phyloP scores from a whole-genome alignment of 2,888 invertebrate species.

The Nomada ruficornis region DNA sequence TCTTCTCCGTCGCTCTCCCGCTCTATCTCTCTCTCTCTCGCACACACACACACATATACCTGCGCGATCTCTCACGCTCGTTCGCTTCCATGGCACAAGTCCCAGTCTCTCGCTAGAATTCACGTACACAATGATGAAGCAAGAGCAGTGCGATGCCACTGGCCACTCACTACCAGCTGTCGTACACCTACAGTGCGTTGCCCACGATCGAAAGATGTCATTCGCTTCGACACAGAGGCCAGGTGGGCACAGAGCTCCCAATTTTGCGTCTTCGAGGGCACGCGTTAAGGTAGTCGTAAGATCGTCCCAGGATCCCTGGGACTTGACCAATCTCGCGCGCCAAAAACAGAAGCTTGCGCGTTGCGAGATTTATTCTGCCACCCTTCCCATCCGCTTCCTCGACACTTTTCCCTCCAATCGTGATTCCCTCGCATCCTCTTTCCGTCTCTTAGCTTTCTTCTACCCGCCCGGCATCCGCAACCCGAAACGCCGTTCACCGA shows the following conservation, averaged over 20 bases:
- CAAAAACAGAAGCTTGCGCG: constrained; percentile 50
- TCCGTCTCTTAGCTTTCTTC: constrained; percentile 17
- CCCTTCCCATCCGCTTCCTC: constrained; percentile 6
- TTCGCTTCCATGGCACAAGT: constrained; percentile 59
- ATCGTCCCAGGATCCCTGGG: too few relatives aligned
- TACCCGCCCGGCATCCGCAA: constrained; percentile 15
- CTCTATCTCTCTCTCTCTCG: constrained; percentile 39
- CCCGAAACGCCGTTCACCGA: constrained; percentile 31
- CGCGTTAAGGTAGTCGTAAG: too few relatives aligned
- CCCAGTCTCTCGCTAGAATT: constrained; percentile 64
- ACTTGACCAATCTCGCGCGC: too few relatives aligned
- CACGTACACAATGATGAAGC: constrained; percentile 67
- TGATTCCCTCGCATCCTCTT: constrained; percentile 28
- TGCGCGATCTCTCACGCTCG: constrained; percentile 54
- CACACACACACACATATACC: background rate
- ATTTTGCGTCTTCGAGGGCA: too few relatives aligned
- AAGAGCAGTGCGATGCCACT: constrained; percentile 58
- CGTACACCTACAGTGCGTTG: constrained; percentile 57
- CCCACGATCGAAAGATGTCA: constrained; percentile 6
- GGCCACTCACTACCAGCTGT: constrained; percentile 61
- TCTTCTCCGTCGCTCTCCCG: constrained; percentile 56
- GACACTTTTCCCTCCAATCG: constrained; percentile 22
- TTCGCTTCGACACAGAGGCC: too few relatives aligned
- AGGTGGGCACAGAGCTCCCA: too few relatives aligned
- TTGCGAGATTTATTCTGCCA: constrained; percentile 5